Conservation (phyloP, 2,113 vertebrate species). For the Syngnathus scovelli region DNA sequence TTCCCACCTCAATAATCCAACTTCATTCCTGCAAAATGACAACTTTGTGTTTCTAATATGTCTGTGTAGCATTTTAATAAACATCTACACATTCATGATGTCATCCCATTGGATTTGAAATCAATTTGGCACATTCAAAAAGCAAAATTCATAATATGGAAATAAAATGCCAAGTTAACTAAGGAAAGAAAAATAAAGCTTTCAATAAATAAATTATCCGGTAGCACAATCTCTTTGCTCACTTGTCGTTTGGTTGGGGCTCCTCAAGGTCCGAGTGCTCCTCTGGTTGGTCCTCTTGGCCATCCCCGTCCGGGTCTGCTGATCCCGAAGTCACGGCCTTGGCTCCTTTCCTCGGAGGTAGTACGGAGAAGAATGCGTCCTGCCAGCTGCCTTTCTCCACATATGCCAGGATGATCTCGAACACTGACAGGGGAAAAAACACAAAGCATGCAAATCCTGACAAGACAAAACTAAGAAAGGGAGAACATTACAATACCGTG, state of each 20-base stretch:
- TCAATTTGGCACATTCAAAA: neutral
- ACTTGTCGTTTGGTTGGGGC: constrained; percentile 13
- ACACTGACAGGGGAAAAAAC: constrained; percentile 72
- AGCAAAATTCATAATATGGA: neutral
- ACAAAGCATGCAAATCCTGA: neutral
- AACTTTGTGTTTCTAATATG: neutral
- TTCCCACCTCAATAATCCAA: neutral
- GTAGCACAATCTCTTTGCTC: neutral
- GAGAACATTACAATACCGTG: constrained; percentile 73
- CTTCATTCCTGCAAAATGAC: neutral
- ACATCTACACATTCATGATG: neutral
- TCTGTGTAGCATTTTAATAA: neutral
- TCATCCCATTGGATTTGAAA: neutral
- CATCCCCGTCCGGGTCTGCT: constrained; percentile 31
- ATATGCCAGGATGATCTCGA: constrained; percentile 92
- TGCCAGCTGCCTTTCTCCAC: constrained; percentile 88
- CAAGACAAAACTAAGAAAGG: neutral
- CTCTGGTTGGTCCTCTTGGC: constrained; percentile 27
- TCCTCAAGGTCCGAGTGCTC: constrained; percentile 35
- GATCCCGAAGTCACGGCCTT: constrained; percentile 59
- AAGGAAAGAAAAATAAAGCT: neutral
- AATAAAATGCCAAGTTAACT: neutral
- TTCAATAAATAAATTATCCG: neutral
- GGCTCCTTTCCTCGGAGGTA: constrained; percentile 90
- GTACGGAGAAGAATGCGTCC: constrained; percentile 88